phyloP scores from a whole-genome alignment of 2,113 vertebrate genomes.

The Apodemus speciosus region DNA sequence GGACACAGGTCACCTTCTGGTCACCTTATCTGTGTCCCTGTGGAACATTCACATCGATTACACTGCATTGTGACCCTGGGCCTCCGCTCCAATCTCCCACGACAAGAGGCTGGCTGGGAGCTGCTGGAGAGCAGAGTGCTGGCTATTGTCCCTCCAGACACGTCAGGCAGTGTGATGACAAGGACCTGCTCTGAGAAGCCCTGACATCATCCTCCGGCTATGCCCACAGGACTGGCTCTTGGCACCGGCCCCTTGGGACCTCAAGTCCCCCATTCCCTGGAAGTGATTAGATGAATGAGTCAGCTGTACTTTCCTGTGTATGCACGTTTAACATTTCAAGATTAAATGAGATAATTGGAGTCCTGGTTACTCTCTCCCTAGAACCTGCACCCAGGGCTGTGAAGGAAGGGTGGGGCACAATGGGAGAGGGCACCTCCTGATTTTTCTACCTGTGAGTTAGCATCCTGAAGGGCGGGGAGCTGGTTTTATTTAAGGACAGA shows the following conservation, averaged over 20 bases:
- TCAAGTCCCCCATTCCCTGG: conserved; percentile 72
- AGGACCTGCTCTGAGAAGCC: conserved; percentile 83
- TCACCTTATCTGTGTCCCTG: conserved; percentile 81
- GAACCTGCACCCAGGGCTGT: conserved; percentile 69
- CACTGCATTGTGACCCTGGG: conserved; percentile 46
- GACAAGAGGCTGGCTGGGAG: conserved; percentile 64
- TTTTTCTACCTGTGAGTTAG: background rate
- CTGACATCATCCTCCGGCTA: conserved; percentile 85
- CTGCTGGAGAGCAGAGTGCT: conserved; percentile 78
- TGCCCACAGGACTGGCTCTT: conserved; percentile 76
- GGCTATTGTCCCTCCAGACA: conserved; percentile 82
- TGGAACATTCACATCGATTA: background rate
- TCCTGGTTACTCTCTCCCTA: conserved; percentile 78
- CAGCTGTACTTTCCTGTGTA: conserved; percentile 82
- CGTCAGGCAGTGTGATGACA: conserved; percentile 84
- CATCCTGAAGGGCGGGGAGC: background rate
- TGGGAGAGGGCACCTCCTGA: conserved; percentile 42
- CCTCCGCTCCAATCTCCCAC: conserved; percentile 82
- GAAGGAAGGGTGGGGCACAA: background rate
- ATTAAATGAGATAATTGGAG: conserved; percentile 81
- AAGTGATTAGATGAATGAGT: conserved; percentile 85
- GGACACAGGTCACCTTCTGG: conserved; percentile 78
- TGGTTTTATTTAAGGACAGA: conserved; percentile 22
- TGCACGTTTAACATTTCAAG: conserved; percentile 84
- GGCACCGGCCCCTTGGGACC: conserved; percentile 74